Base-by-base conservation (phyloP, 2,797 vertebrate species). In the Sternarchorhynchus goeldii region DNA sequence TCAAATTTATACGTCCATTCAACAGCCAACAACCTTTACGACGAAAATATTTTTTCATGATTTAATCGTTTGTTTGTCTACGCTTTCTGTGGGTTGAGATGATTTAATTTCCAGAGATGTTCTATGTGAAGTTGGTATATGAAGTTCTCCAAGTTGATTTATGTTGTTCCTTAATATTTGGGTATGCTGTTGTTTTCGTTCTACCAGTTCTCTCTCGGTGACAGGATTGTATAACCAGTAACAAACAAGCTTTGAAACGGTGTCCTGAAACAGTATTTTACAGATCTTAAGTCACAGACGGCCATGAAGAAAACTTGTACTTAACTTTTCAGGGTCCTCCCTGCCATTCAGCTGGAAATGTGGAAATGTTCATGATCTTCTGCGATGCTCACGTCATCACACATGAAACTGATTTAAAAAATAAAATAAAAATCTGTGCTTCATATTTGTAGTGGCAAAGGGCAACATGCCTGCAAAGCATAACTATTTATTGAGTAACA, bases 11-110 rank as follows among this genome's bases (percentile, higher is more conserved):
- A 82, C 84, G 79, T 73, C 80, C 76, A 75, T 75, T 6, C n/a
- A 83, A 85, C 84, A 69, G 86, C 71, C 8, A 58, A 87, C 85
- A 25, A 88, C 88, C 87, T 91, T 90, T 83, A 81, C 75, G 81
- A 80, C 59, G 84, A 86, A 86, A 89, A 81, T 59, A 21, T 5
- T n/a, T 39, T 85, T 84, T 87, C 82, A 82, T 86, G 53, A 14
- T 77, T 74, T 77, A 79, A 84, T 86, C 68, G 6, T 75, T 74
- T 85, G 68, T 72, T 57, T 77, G 59, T 77, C 55, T 85, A 59
- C 21, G 32, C 25, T 70, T 63, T 16, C 14, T 5, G 1, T 73
- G 20, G 50, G 62, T 39, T 69, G 2, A 31, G 56, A 70, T 58
- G 18, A 66, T 36, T 77, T 25, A 4, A 66, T 76, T 53, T 75